Percentiles rank a stretch among this genome's conserved stretches.
Conservation (phyloP, 2,888 invertebrate species). For the Octodonta nipae region DNA sequence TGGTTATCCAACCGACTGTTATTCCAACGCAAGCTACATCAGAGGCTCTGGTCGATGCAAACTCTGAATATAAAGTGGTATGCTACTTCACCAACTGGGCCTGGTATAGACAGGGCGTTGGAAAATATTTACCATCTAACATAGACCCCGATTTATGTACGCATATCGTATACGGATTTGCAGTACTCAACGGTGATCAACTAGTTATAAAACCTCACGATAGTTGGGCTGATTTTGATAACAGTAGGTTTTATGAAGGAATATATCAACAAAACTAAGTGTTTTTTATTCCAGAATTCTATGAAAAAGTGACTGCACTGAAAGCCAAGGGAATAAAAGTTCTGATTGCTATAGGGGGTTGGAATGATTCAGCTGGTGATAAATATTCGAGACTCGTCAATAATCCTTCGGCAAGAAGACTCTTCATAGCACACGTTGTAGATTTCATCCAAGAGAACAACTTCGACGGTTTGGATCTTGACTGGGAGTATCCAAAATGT, state of each 20-base stretch:
- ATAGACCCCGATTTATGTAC: constrained; percentile 78
- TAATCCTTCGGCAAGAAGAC: constrained; percentile 52
- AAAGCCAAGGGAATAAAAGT: constrained; percentile 65
- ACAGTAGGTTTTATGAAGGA: constrained; percentile 46
- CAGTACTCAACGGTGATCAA: constrained; percentile 63
- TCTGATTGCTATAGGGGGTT: constrained; percentile 80
- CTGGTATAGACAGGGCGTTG: constrained; percentile 75
- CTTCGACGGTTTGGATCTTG: constrained; percentile 83
- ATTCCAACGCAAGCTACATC: constrained; percentile 3
- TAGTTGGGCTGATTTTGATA: constrained; percentile 79
- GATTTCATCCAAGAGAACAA: constrained; percentile 66
- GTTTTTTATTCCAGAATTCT: constrained; percentile 51
- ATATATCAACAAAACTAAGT: constrained; percentile 1
- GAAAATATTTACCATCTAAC: constrained; percentile 68
- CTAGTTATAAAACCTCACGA: constrained; percentile 74
- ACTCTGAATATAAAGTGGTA: constrained; percentile 55
- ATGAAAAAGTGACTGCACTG: constrained; percentile 66
- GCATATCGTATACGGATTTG: constrained; percentile 85
- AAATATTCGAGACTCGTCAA: constrained; percentile 76
- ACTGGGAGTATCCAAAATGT: constrained; percentile 90
- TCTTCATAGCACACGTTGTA: constrained; percentile 61
- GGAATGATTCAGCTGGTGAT: constrained; percentile 86
- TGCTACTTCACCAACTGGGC: constrained; percentile 93
- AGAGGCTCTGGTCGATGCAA: constrained; percentile 20
- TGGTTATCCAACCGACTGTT: constrained; percentile 5